These are phyloP conservation scores for Hapalemur alaotrensis DNA, from an alignment of 2,797 vertebrate genomes.

Conservation along the genomic window DNA sequence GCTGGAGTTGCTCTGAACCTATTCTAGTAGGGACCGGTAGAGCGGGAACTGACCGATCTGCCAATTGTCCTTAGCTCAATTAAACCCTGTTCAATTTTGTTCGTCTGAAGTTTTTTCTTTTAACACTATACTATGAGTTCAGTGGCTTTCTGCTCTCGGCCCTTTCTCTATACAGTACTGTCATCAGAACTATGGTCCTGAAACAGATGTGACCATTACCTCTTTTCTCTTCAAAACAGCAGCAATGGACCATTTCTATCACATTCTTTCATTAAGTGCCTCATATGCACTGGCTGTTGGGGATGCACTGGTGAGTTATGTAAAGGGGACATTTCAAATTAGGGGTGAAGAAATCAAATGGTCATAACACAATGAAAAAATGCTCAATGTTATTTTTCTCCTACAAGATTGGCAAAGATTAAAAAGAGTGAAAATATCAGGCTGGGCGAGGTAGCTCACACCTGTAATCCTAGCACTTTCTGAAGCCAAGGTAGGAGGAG, in stretches of 20 bases:
- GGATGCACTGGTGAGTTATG: not conserved
- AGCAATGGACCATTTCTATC: not conserved
- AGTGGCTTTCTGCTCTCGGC: not conserved
- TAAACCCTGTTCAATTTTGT: not conserved
- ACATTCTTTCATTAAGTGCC: not conserved
- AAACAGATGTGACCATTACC: not conserved
- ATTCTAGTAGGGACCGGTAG: not conserved
- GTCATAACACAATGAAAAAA: conserved; percentile 9
- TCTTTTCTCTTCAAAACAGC: conserved; percentile 1
- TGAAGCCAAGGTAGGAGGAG: not conserved
- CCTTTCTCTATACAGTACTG: not conserved
- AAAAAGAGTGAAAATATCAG: not conserved
- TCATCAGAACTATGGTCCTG: not conserved
- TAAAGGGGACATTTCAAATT: conserved; percentile 36
- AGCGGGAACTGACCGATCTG: not conserved
- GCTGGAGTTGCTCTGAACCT: not conserved
- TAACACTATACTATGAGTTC: not conserved
- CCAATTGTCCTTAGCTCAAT: not conserved
- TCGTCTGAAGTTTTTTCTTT: not conserved
- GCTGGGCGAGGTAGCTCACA: not conserved
- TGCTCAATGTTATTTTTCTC: conserved; percentile 12
- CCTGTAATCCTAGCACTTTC: not conserved
- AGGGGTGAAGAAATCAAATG: not conserved
- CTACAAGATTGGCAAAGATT: not conserved
- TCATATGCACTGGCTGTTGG: not conserved